Evolutionary conservation across 1,140 invertebrate genomes (phyloP), one percentile per base, ranked within the genome.

Genomic region (Plutomurus gul): DNA sequence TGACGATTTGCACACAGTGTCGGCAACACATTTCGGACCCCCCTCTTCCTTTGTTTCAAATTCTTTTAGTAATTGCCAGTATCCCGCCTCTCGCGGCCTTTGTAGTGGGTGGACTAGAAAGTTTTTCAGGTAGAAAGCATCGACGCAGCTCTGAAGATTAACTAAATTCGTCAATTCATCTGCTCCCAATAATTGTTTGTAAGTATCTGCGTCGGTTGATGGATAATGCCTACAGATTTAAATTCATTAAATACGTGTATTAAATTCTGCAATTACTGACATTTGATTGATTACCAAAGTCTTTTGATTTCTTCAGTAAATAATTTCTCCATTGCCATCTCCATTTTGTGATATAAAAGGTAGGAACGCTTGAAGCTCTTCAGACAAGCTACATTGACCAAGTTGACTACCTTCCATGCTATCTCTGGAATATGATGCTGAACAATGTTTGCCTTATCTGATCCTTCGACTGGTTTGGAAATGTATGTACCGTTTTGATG

Each of bases 201-300:
- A 65, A n/a, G 7, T n/a, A n/a, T 65, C 56, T 7, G 13, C 30
- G 1, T 33, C 4, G 27, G 13, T 65, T 16, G 18, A 3, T 2
- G 56, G 56, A 18, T 65, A n/a, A 27, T 65, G 56, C 56, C 56
- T 65, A 30, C 0, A 65, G n/a, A n/a, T n/a, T n/a, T n/a, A n/a
- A n/a, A n/a, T n/a, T n/a, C n/a, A n/a, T n/a, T n/a, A n/a, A n/a
- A n/a, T n/a, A n/a, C n/a, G n/a, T n/a, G n/a, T n/a, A n/a, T n/a
- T n/a, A n/a, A n/a, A n/a, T n/a, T n/a, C n/a, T n/a, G n/a, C n/a
- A n/a, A n/a, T n/a, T n/a, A n/a, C n/a, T n/a, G n/a, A n/a, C n/a
- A n/a, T n/a, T n/a, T n/a, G n/a, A n/a, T n/a, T n/a, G n/a, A n/a
- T 60, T 60, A 60, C 51, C 51, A 60, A 10, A 60, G 11, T 60